These are phyloP conservation scores for Rutpela maculata DNA, from an alignment of 2,888 invertebrate genomes.

Conservation along the genomic window DNA sequence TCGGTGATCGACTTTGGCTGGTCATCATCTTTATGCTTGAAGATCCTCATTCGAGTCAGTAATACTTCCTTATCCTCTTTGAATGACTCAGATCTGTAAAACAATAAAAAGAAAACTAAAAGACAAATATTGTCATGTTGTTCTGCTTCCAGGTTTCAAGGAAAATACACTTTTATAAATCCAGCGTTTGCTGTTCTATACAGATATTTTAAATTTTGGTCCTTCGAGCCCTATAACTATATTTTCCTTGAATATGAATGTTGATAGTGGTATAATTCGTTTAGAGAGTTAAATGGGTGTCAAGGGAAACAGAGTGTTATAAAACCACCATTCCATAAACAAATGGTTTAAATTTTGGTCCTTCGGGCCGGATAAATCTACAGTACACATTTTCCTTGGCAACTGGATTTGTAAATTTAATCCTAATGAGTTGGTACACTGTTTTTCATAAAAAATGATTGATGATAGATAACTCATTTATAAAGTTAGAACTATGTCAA, in stretches of 20 bases:
- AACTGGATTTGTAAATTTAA: neutral
- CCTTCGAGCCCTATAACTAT: neutral
- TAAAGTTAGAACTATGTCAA: neutral
- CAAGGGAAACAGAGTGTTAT: too few relatives aligned
- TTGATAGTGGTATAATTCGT: too few relatives aligned
- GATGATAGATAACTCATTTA: too few relatives aligned
- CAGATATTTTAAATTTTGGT: neutral
- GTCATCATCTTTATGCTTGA: constrained; percentile 63
- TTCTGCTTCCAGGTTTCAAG: neutral
- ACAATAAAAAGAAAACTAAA: neutral
- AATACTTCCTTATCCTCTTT: constrained; percentile 78
- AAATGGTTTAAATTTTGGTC: too few relatives aligned
- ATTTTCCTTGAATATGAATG: neutral
- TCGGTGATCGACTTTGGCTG: constrained; percentile 34
- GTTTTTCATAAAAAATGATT: too few relatives aligned
- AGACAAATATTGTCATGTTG: too few relatives aligned
- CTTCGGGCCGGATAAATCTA: neutral
- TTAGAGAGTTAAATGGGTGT: too few relatives aligned
- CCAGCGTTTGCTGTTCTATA: too few relatives aligned
- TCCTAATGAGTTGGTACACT: too few relatives aligned
- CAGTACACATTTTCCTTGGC: neutral
- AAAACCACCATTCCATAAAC: too few relatives aligned
- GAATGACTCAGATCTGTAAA: constrained; percentile 84
- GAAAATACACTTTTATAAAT: neutral
- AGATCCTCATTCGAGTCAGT: constrained; percentile 73